These are phyloP conservation scores for Bombus pascuorum DNA, from an alignment of 1,140 invertebrate genomes.

Conservation along the genomic window DNA sequence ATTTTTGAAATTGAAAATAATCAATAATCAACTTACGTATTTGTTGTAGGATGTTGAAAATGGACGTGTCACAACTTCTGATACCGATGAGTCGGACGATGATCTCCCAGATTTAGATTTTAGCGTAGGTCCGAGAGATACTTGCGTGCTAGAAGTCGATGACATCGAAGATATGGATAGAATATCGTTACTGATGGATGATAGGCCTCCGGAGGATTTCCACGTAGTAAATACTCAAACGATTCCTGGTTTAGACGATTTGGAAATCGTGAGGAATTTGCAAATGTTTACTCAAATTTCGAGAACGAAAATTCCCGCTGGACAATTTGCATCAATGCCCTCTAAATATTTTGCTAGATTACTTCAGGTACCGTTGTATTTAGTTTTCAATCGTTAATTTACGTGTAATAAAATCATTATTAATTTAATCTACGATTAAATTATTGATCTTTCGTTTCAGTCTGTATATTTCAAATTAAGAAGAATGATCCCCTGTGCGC, in stretches of 20 bases:
- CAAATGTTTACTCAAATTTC: slow-evolving; percentile 95
- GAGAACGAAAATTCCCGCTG: slow-evolving; percentile 86
- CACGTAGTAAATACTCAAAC: slow-evolving; percentile 93
- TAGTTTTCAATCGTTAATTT: neutral
- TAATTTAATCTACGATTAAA: neutral
- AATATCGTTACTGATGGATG: slow-evolving; percentile 90
- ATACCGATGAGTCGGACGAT: slow-evolving; percentile 89
- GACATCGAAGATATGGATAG: slow-evolving; percentile 94
- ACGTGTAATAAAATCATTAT: neutral
- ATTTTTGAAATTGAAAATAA: no score
- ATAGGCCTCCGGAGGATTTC: slow-evolving; percentile 90
- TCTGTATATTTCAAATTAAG: slow-evolving; percentile 93
- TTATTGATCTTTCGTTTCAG: slow-evolving; percentile 79
- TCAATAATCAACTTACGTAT: neutral
- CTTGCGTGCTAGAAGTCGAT: slow-evolving; percentile 93
- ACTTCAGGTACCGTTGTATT: slow-evolving; percentile 82
- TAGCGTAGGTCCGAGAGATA: slow-evolving; percentile 90
- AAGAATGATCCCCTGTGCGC: slow-evolving; percentile 91
- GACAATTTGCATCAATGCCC: slow-evolving; percentile 79
- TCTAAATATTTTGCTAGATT: slow-evolving; percentile 87
- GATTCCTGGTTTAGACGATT: slow-evolving; percentile 88
- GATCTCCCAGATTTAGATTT: slow-evolving; percentile 90
- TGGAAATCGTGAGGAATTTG: slow-evolving; percentile 88
- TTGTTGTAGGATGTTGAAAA: slow-evolving; percentile 78
- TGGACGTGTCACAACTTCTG: slow-evolving; percentile 79